These are phyloP conservation scores for Patella pellucida DNA, from an alignment of 2,888 invertebrate species.

Conservation along the genomic window DNA sequence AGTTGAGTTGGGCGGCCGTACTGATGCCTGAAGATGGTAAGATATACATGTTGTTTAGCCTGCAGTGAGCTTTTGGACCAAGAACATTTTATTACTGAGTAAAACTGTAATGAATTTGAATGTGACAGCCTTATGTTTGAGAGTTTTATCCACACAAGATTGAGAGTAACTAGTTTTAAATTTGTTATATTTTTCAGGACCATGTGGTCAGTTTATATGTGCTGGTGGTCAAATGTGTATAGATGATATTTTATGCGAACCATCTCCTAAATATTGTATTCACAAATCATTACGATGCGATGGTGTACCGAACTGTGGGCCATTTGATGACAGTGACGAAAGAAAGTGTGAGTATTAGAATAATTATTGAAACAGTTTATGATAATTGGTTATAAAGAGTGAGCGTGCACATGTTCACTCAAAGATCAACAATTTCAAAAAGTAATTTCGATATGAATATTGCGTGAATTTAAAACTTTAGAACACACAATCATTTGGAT, in stretches of 20 bases:
- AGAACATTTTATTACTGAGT: too few species aligned
- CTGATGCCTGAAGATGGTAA: conserved; percentile 46
- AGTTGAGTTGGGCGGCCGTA: conserved; percentile 60
- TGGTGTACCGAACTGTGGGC: conserved; percentile 80
- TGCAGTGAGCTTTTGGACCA: too few species aligned
- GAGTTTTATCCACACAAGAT: too few species aligned
- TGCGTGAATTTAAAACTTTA: too few species aligned
- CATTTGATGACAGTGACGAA: conserved; percentile 66
- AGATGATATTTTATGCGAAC: conserved; percentile 41
- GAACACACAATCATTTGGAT: too few species aligned
- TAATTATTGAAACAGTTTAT: not conserved
- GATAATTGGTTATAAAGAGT: not conserved
- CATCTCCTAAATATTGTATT: conserved; percentile 77
- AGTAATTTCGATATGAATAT: too few species aligned
- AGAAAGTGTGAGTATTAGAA: conserved; percentile 54
- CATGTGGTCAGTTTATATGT: conserved; percentile 59
- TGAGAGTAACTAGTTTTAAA: not conserved
- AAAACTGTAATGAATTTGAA: too few species aligned
- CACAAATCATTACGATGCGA: conserved; percentile 80
- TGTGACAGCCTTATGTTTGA: too few species aligned
- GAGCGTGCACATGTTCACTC: too few species aligned
- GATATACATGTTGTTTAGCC: not conserved
- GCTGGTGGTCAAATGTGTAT: conserved; percentile 49
- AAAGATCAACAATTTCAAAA: too few species aligned
- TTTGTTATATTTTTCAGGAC: conserved; percentile 35